Evolutionary conservation across 2,113 vertebrate genomes (phyloP), one percentile per base, ranked within the genome.

Genomic region (Leptosomus discolor): DNA sequence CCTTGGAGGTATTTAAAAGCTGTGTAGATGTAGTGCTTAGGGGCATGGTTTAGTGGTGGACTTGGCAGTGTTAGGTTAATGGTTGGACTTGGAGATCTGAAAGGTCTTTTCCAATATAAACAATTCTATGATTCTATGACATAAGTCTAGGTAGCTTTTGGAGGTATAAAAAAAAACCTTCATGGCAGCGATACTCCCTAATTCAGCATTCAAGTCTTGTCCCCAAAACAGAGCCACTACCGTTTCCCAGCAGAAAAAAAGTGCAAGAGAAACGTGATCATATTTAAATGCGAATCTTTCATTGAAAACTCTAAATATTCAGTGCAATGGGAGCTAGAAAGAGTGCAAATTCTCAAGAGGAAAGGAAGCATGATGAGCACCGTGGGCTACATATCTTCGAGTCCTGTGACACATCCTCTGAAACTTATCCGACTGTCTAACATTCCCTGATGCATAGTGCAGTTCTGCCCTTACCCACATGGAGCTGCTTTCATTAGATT

Each of bases 231-330:
- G 18, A 85, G 8, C 7, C 9, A 53, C 5, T 8, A 43, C 7
- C 9, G 19, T 53, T 90, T 85, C 64, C 24, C n/a, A 54, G 14
- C 7, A 65, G 16, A 82, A 58, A 82, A 48, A 65, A 19, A 15
- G n/a, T 11, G 7, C 14, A 58, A 78, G 60, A 81, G 50, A 78
- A 88, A 57, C 11, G 57, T 0, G 0, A 69, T 13, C 39, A 46
- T 76, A 60, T 60, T 46, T 2, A 89, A 71, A 64, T 32, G 6
- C 18, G 27, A 67, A 45, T 2, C 1, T 53, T 94, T 88, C 15
- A 36, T 5, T 57, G 74, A 82, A 85, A 85, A 22, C 10, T 78
- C 34, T 73, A 64, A 63, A 32, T 53, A 60, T 43, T 86, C 68
- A 46, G 18, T 61, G n/a, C 37, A 34, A 34, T 53, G 9, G 18